Evolutionary conservation across 2,888 invertebrate species (phyloP).

Genomic region (Darwinula stevensoni): DNA sequence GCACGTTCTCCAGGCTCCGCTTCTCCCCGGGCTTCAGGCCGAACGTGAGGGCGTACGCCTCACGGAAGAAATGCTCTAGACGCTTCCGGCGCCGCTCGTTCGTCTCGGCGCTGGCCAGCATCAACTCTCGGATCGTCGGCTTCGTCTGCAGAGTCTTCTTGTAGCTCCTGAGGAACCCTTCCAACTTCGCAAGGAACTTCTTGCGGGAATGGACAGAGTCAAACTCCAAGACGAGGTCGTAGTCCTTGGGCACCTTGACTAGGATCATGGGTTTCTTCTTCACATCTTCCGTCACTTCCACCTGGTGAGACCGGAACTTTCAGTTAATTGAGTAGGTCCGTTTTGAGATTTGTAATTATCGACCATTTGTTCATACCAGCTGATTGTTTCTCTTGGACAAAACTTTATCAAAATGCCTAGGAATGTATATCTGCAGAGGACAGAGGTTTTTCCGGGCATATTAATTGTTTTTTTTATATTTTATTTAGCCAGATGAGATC

Average conservation of each 20-base stretch:
- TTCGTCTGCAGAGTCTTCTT: conserved; percentile 42
- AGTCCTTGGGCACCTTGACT: conserved; percentile 46
- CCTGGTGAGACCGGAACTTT: too few relatives aligned
- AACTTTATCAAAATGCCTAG: too few relatives aligned
- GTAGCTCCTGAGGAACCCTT: conserved; percentile 47
- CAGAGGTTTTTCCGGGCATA: too few relatives aligned
- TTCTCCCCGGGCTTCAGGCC: conserved; percentile 63
- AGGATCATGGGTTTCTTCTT: conserved; percentile 15
- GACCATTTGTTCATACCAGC: too few relatives aligned
- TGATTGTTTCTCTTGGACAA: too few relatives aligned
- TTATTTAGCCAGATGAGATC: too few relatives aligned
- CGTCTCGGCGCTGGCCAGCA: conserved; percentile 71
- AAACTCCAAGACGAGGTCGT: conserved; percentile 71
- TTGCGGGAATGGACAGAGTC: conserved; percentile 45
- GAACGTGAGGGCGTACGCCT: conserved; percentile 77
- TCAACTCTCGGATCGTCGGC: conserved; percentile 40
- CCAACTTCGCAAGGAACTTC: conserved; percentile 60
- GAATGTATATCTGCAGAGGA: too few relatives aligned
- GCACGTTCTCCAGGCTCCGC: conserved; percentile 29
- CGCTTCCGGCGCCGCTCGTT: conserved; percentile 70
- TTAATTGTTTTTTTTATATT: too few relatives aligned
- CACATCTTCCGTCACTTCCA: conserved; percentile 18
- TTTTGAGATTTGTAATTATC: too few relatives aligned
- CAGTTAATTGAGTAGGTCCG: too few relatives aligned
- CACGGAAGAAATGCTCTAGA: conserved; percentile 75